Percentiles rank a stretch among this genome's conserved stretches.
phyloP scores from a whole-genome alignment of 2,797 vertebrate species.

The Yasuhikotakia modesta region DNA sequence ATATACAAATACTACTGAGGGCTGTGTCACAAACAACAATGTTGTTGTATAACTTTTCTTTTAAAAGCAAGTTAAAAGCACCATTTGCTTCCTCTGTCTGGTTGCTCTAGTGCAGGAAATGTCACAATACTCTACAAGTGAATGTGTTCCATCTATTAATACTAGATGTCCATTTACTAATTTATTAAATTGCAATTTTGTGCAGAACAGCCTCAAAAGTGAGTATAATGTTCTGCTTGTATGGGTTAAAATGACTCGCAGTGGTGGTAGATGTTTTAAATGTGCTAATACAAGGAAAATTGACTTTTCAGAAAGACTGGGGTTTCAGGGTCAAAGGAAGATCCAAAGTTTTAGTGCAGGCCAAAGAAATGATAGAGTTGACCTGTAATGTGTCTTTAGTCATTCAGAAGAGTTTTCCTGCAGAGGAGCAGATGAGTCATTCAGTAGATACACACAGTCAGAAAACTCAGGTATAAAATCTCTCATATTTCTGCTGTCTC shows the following conservation, averaged over 20 bases:
- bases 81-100: neutral
- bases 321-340: too few species aligned
- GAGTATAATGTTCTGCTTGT: conserved; percentile 61
- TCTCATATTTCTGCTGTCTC: neutral
- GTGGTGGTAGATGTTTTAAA: too few species aligned
- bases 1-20: neutral
- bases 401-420: conserved; percentile 85
- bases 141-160: neutral
- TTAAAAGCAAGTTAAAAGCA: neutral
- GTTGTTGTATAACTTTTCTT: neutral
- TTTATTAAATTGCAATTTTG: conserved; percentile 79
- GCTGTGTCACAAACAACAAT: neutral
- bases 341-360: neutral
- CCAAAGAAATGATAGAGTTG: neutral
- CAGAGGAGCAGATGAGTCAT: conserved; percentile 79
- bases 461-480: conserved; percentile 85
- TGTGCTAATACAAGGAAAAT: too few species aligned
- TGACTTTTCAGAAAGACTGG: too few species aligned
- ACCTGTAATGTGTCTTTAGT: conserved; percentile 68
- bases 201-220: conserved; percentile 89
- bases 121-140: conserved; percentile 36
- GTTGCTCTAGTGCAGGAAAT: conserved; percentile 26
- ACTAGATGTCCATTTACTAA: too few species aligned
- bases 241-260: neutral
- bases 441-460: conserved; percentile 91